A percentile compares a stretch with the other conserved stretches of the same genome.
Conservation (phyloP, 2,797 vertebrate genomes). For the Thripadectes ignobilis region DNA sequence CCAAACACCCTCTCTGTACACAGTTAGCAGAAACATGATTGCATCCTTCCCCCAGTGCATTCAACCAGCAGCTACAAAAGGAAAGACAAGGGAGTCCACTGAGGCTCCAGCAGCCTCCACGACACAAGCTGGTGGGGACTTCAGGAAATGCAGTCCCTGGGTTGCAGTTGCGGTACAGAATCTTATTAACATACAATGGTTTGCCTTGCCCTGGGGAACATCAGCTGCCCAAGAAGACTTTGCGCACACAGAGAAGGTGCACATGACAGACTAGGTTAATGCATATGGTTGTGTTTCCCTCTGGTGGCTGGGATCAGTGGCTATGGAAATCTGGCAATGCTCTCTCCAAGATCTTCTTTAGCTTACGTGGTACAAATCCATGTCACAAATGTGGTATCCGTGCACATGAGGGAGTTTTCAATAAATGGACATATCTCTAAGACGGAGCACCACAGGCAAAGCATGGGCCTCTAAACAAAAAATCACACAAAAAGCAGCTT, state of each 20-base stretch:
- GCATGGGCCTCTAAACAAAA: background rate
- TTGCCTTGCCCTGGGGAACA: background rate
- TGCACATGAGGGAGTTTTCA: background rate
- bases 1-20: fast-evolving
- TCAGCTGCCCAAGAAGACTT: background rate
- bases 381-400: background rate
- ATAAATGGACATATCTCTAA: fast-evolving
- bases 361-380: background rate
- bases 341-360: background rate
- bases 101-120: background rate
- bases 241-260: background rate
- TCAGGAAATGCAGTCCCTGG: background rate
- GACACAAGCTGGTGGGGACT: fast-evolving
- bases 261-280: background rate
- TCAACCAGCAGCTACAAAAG: background rate
- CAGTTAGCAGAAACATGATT: background rate
- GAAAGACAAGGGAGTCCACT: background rate
- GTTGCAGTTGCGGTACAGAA: background rate
- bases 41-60: background rate
- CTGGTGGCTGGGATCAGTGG: conserved; percentile 13
- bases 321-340: background rate
- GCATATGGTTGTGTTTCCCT: conserved; percentile 19
- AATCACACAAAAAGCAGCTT: background rate
- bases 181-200: background rate
- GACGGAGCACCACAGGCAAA: background rate